A percentile compares a stretch with the other conserved stretches of the same genome.
phyloP scores from a whole-genome alignment of 1,140 invertebrate genomes.

The Nomia melanderi region DNA sequence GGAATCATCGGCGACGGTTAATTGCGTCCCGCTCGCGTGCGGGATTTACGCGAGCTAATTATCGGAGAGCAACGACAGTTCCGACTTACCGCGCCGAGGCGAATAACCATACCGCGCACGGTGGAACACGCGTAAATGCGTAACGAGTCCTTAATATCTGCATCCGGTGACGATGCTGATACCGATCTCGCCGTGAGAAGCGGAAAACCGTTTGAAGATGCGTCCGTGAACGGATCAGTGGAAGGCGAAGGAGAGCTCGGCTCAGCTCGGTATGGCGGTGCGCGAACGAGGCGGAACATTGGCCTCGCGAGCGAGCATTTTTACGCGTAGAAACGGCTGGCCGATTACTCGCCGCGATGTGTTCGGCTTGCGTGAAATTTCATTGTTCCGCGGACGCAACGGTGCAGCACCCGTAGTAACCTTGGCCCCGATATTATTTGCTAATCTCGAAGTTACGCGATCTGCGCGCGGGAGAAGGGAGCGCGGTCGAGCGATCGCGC shows the following conservation, averaged over 20 bases:
- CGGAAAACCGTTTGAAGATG: slow-evolving; percentile 63
- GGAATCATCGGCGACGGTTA: slow-evolving; percentile 34
- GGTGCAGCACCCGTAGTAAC: slow-evolving; percentile 69
- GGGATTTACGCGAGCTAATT: slow-evolving; percentile 56
- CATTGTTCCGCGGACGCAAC: slow-evolving; percentile 70
- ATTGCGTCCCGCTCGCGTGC: slow-evolving; percentile 33
- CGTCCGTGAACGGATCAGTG: slow-evolving; percentile 63
- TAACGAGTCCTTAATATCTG: slow-evolving; percentile 44
- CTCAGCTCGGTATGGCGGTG: slow-evolving; percentile 20
- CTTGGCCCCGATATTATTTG: slow-evolving; percentile 75
- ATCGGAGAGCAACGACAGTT: slow-evolving; percentile 29
- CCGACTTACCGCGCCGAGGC: slow-evolving; percentile 21
- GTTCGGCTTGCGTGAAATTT: slow-evolving; percentile 67
- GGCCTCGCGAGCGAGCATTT: slow-evolving; percentile 65
- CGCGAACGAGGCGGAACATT: slow-evolving; percentile 57
- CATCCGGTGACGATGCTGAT: slow-evolving; percentile 32
- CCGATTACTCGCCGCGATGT: slow-evolving; percentile 49
- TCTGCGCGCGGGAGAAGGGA: slow-evolving; percentile 21
- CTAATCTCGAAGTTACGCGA: slow-evolving; percentile 60
- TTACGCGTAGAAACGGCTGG: slow-evolving; percentile 49
- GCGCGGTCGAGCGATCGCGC: slow-evolving; percentile 11
- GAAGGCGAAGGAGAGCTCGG: slow-evolving; percentile 44
- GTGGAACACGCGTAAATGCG: slow-evolving; percentile 38
- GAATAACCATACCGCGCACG: slow-evolving; percentile 25
- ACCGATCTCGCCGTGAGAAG: slow-evolving; percentile 65